Evolutionary conservation across 2,113 vertebrate genomes (phyloP).

Genomic region (Pituophis catenifer): DNA sequence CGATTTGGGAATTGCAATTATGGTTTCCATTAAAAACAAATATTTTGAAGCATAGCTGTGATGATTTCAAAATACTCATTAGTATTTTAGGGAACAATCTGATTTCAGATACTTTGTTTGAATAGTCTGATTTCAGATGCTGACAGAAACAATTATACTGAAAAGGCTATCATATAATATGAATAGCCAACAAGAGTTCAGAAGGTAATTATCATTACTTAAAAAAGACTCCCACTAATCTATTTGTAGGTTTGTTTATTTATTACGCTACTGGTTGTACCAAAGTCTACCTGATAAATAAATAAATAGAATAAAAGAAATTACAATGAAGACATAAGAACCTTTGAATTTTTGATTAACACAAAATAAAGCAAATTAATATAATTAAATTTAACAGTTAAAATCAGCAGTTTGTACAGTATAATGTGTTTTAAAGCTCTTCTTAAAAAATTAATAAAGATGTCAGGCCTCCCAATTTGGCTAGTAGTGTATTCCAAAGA

Average conservation of each 20-base stretch:
- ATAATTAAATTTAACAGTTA: background rate
- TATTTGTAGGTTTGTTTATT: background rate
- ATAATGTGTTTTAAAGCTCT: background rate
- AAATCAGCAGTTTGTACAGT: background rate
- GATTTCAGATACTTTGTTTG: background rate
- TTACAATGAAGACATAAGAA: background rate
- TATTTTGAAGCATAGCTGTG: background rate
- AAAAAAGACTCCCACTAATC: background rate
- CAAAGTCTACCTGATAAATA: background rate
- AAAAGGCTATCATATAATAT: background rate
- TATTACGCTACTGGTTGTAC: background rate
- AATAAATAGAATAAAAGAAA: background rate
- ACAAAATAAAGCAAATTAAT: background rate
- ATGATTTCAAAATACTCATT: background rate
- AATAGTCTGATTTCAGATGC: background rate
- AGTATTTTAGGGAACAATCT: background rate
- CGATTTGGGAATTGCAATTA: background rate
- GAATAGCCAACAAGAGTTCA: background rate
- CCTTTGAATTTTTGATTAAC: background rate
- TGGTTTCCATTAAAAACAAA: background rate
- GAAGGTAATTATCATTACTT: background rate
- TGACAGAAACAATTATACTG: background rate
- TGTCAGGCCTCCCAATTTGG: background rate
- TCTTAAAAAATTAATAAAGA: background rate
- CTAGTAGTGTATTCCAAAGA: background rate